Evolutionary conservation across 2,888 invertebrate genomes (phyloP).

Genomic region (Lasioglossum oenotherae): DNA sequence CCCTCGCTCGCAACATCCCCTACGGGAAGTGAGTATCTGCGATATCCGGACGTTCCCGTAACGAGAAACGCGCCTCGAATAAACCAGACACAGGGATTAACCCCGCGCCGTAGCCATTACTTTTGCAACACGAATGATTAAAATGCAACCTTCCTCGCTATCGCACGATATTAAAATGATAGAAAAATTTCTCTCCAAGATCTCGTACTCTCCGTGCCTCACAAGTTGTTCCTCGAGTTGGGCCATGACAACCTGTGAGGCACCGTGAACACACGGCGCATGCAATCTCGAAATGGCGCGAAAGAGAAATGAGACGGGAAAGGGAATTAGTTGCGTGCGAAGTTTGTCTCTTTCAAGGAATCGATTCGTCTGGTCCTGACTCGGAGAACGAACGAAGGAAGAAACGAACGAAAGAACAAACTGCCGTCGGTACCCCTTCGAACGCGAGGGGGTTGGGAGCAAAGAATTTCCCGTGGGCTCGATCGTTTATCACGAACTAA

Average conservation of each 20-base stretch:
- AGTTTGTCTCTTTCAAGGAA: not conserved
- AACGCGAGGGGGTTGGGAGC: not conserved
- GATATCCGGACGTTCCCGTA: not conserved
- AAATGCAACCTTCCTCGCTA: not conserved
- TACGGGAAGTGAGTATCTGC: conserved; percentile 92
- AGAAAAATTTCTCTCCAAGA: too few species aligned
- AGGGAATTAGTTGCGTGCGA: not conserved
- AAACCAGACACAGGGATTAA: not conserved
- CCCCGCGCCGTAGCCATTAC: not conserved
- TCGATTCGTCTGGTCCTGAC: conserved; percentile 3
- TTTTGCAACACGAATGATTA: not conserved
- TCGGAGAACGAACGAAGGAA: not conserved
- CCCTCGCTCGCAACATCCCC: conserved; percentile 94
- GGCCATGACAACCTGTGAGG: too few species aligned
- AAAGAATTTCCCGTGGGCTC: not conserved
- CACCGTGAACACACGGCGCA: not conserved
- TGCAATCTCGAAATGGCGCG: not conserved
- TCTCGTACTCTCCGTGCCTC: too few species aligned
- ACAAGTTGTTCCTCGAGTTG: too few species aligned
- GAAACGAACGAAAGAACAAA: not conserved
- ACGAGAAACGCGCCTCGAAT: not conserved
- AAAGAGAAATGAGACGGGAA: not conserved
- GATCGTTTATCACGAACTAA: conserved; percentile 44
- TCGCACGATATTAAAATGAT: too few species aligned
- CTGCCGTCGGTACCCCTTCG: not conserved